Evolutionary conservation across 1,140 invertebrate genomes (phyloP), one percentile per base, ranked within the genome.

Genomic region (Antheraea pernyi): DNA sequence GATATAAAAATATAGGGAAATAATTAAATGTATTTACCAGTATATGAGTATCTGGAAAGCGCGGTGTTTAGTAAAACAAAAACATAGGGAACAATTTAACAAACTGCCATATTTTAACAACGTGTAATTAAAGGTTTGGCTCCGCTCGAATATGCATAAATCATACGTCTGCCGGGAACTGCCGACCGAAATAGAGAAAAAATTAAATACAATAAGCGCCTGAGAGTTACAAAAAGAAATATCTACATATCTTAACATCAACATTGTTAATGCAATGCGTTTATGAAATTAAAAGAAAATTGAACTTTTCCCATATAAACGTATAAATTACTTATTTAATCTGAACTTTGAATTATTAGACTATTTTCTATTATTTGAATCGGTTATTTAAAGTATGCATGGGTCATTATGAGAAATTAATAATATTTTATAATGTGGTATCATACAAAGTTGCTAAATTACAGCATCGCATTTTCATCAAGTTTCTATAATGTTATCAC

Each of bases 71-170:
- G 81, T 88, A 86, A 92, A 89, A 91, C 89, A 91, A 92, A 92
- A 91, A 86, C 83, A 85, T 74, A 73, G 75, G 65, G 77, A 87
- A 89, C 84, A 84, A 88, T 91, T 89, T 92, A 89, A 92, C 89
- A 91, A 91, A 91, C 90, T 92, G 90, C 88, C 89, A 92, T 92
- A 91, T 91, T 91, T 92, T 92, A 92, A 91, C 89, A 92, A 91
- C 90, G 82, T 90, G 83, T 92, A 92, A 92, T 92, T 92, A 92
- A 91, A 92, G 90, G 90, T 92, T 91, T 89, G 87, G 85, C 82
- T 83, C 82, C 83, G 79, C 81, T 90, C 84, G 88, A 80, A 89
- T 90, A 89, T 92, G 88, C 90, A 92, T 92, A 92, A 92, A 92
- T 92, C 90, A 92, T 90, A 77, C 81, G 83, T 88, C 85, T 82